Base-by-base conservation (phyloP, 2,888 invertebrate species). In the Ichneumoninae sp. region DNA sequence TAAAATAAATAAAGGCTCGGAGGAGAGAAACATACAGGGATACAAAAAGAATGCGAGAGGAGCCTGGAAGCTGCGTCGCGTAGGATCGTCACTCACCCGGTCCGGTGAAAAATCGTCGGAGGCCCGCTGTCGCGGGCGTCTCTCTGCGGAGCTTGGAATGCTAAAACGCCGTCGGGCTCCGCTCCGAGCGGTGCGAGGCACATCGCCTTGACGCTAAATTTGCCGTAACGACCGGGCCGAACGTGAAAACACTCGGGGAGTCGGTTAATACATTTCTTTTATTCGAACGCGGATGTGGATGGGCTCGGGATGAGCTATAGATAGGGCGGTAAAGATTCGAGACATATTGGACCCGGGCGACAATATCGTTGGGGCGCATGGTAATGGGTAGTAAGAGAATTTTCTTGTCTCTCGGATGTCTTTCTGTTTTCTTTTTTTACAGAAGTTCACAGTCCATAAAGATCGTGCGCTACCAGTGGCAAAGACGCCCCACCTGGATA, bases 191-290 rank as follows among this genome's bases (percentile, higher is more conserved):
- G 19, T n/a, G 4, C 26, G 54, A 44, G 69, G 44, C 52, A 16
- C 57, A 74, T 74, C 66, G 57, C 44, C 22, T 33, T 30, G 69
- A 81, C 68, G 75, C 81, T 81, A 81, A 81, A 81, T 81, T 68
- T 75, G 81, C 81, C 52, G 75, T 63, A 81, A 81, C 81, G 75
- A 75, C 44, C 63, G 50, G 22, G 69, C 71, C 44, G 66, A 80
- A 75, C 75, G 81, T 75, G 44, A 36, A 60, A 75, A 70, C 44
- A 54, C 75, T 33, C 63, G 33, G 16, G 30, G 75, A 47, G 36
- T 70, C 47, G 47, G 30, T 44, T 22, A 50, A 30, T 66, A 44
- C 47, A 50, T 65, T 74, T 36, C 54, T 30, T 50, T 71, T 54
- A 73, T 70, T 22, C 65, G 54, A 54, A 47, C 44, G 63, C 30